A percentile compares a stretch with the other conserved stretches of the same genome.
Conservation (phyloP, 1,140 invertebrate genomes). For the Hirudo medicinalis region DNA sequence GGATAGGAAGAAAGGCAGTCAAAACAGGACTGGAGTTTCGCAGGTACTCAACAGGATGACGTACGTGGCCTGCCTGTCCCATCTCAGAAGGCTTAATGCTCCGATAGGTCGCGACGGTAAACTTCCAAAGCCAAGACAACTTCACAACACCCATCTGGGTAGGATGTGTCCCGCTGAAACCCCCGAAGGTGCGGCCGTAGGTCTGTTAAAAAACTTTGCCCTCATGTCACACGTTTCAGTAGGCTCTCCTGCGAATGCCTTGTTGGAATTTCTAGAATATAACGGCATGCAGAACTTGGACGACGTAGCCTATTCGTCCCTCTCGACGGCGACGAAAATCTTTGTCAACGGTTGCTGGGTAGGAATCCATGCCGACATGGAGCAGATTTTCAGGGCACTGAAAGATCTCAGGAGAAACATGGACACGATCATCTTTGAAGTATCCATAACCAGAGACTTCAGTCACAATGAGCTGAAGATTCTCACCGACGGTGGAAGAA, state of each 20-base stretch:
- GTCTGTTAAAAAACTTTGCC: constrained; percentile 88
- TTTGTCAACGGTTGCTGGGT: constrained; percentile 99
- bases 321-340: constrained; percentile 81
- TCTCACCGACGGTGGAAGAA: constrained; percentile 92
- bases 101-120: constrained; percentile 97
- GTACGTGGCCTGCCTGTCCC: constrained; percentile 91
- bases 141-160: constrained; percentile 93
- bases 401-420: constrained; percentile 92
- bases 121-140: constrained; percentile 86
- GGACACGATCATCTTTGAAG: constrained; percentile 97
- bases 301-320: constrained; percentile 87
- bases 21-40: constrained; percentile 78
- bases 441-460: constrained; percentile 95
- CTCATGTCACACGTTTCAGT: constrained; percentile 98
- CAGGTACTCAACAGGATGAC: constrained; percentile 64
- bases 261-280: constrained; percentile 97
- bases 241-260: constrained; percentile 90
- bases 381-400: constrained; percentile 89
- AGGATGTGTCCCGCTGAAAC: constrained; percentile 58
- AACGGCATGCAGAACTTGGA: constrained; percentile 99
- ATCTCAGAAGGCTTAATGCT: constrained; percentile 89
- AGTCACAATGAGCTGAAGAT: constrained; percentile 92
- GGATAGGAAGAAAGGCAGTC: constrained; percentile 98
- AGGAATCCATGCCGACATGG: constrained; percentile 92
- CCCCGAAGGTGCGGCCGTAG: constrained; percentile 47